Base-by-base conservation (phyloP, 1,140 invertebrate species). In the Zaprionus vittiger region DNA sequence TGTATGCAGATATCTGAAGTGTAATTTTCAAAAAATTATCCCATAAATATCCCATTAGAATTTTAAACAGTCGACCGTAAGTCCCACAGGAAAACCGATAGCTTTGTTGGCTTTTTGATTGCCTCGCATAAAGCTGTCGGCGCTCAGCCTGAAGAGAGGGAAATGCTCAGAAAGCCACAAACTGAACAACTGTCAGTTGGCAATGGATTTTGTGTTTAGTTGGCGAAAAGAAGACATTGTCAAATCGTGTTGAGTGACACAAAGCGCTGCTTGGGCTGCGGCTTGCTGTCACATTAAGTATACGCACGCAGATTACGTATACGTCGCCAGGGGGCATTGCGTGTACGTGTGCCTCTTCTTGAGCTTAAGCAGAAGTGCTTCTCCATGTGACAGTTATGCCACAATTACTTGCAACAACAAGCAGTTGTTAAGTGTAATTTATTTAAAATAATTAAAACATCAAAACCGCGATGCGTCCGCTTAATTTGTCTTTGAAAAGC, bases 221-320 rank as follows among this genome's bases (percentile, higher is more conserved):
- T 14, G 12, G 5, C 15, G 28, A 11, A 47, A 44, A 38, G 14
- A 41, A 38, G n/a, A 47, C n/a, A 47, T 34, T 12, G 52, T 15
- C 44, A 31, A n/a, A 26, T 47, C 12, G 34, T 49, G 15, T 49
- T 60, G 67, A 75, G 54, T 75, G 73, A 64, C 67, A 64, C 6
- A 57, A 37, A 44, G 64, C 71, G 64, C 44, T 66, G 28, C 55
- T 66, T 49, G 22, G 62, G 54, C 41, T 55, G 65, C 26, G 63
- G 17, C 54, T 41, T 28, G 60, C 44, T 75, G 73, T 70, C 73
- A 64, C 54, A 71, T 70, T 75, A 75, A 56, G 60, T 75, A 70
- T 75, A 75, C 73, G 67, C 67, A 59, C 54, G 67, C 67, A 59
- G 41, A 64, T 70, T 59, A 60, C 59, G 73, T 60, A 70, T 70